Evolutionary conservation across 1,140 invertebrate species (phyloP).

Genomic region (Brachionus manjavacas): DNA sequence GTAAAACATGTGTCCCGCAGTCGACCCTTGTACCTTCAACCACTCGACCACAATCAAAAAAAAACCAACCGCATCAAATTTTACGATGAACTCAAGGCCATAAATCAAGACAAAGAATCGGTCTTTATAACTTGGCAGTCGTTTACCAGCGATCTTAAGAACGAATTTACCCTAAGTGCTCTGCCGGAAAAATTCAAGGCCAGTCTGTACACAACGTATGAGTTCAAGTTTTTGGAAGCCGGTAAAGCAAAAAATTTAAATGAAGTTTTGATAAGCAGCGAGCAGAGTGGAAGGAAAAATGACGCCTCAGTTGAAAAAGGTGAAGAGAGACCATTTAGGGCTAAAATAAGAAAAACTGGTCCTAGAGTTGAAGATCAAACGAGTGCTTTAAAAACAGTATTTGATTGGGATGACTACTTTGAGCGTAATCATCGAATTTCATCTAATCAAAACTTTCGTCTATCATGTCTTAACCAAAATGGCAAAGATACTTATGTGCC

Average conservation of each 20-base stretch:
- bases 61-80: neutral
- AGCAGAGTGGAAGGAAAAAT: neutral
- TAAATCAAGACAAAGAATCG: neutral
- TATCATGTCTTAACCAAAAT: slow-evolving; percentile 32
- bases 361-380: neutral
- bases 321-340: neutral
- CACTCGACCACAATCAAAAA: neutral
- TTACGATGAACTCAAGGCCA: neutral
- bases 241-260: neutral
- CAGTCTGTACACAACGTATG: neutral
- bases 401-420: slow-evolving; percentile 40
- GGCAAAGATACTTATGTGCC: neutral
- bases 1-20: slow-evolving; percentile 23
- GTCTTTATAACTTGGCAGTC: slow-evolving; percentile 19
- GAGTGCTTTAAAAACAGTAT: neutral
- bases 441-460: slow-evolving; percentile 31
- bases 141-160: slow-evolving; percentile 35
- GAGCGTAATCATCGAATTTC: slow-evolving; percentile 37
- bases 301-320: neutral
- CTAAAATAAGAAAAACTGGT: neutral
- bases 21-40: neutral
- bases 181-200: slow-evolving; percentile 9
- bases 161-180: slow-evolving; percentile 3
- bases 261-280: neutral
- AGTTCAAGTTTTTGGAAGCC: neutral